These are phyloP conservation scores for Callyntrura sp. DNA, from an alignment of 2,888 invertebrate genomes.

Conservation along the genomic window DNA sequence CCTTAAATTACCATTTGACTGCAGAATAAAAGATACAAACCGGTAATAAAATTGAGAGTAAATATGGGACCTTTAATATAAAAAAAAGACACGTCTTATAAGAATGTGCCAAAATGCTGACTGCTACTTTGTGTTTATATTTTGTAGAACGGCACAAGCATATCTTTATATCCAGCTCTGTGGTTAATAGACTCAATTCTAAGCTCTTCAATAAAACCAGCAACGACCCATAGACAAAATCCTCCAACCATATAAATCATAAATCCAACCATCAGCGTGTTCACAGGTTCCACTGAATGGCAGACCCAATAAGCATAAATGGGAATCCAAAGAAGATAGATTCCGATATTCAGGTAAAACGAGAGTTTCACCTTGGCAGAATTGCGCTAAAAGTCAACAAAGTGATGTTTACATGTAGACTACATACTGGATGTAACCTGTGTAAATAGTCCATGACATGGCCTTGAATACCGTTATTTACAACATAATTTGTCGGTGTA, in stretches of 20 bases:
- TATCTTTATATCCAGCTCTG: conserved; percentile 68
- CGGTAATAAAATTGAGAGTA: not conserved
- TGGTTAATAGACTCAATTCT: conserved; percentile 77
- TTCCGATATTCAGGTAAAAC: conserved; percentile 72
- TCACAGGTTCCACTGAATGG: conserved; percentile 72
- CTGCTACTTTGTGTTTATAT: conserved; percentile 20
- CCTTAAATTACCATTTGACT: no score
- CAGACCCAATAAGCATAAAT: conserved; percentile 74
- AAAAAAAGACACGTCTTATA: no score
- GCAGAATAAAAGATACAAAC: no score
- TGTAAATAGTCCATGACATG: not conserved
- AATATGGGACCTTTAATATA: no score
- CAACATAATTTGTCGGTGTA: conserved; percentile 25
- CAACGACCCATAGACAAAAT: conserved; percentile 76
- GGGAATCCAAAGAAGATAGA: conserved; percentile 78
- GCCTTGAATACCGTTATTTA: no score
- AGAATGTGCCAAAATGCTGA: no score
- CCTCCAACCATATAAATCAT: conserved; percentile 75
- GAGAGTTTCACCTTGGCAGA: conserved; percentile 76
- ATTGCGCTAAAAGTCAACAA: conserved; percentile 67
- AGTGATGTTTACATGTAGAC: no score
- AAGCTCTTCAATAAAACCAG: conserved; percentile 78
- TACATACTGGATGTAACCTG: no score
- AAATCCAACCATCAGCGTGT: conserved; percentile 63
- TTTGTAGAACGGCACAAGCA: conserved; percentile 65